Evolutionary conservation across 2,797 vertebrate species (phyloP).

Genomic region (Anguilla megastoma): DNA sequence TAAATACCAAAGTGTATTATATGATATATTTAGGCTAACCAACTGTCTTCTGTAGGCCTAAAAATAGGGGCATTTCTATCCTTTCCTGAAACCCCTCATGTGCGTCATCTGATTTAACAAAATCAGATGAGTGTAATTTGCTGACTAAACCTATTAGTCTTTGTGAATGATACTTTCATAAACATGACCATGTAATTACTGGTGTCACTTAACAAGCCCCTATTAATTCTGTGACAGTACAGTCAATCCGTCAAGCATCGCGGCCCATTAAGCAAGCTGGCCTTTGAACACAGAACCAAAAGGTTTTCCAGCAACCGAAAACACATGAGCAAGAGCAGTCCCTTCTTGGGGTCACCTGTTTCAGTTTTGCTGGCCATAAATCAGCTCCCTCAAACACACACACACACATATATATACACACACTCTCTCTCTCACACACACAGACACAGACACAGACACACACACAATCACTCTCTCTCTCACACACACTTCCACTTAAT

Average conservation of each 20-base stretch:
- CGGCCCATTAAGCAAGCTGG: not conserved
- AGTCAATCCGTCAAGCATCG: not conserved
- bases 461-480: too few relatives aligned
- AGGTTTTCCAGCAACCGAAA: not conserved
- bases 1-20: not conserved
- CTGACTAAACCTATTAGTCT: not conserved
- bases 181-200: not conserved
- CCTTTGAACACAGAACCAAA: conserved; percentile 6
- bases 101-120: not conserved
- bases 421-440: too few relatives aligned
- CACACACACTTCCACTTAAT: not conserved
- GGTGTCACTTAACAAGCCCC: not conserved
- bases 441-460: too few relatives aligned
- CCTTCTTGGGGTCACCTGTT: not conserved
- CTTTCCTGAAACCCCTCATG: not conserved
- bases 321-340: not conserved
- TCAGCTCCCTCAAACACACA: not conserved
- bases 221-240: not conserved
- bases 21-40: not conserved
- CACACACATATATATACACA: too few relatives aligned
- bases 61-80: not conserved
- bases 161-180: not conserved
- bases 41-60: not conserved
- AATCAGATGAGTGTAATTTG: not conserved
- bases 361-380: not conserved